Base-by-base conservation (phyloP, 2,797 vertebrate genomes). In the Mionectes olivaceus region DNA sequence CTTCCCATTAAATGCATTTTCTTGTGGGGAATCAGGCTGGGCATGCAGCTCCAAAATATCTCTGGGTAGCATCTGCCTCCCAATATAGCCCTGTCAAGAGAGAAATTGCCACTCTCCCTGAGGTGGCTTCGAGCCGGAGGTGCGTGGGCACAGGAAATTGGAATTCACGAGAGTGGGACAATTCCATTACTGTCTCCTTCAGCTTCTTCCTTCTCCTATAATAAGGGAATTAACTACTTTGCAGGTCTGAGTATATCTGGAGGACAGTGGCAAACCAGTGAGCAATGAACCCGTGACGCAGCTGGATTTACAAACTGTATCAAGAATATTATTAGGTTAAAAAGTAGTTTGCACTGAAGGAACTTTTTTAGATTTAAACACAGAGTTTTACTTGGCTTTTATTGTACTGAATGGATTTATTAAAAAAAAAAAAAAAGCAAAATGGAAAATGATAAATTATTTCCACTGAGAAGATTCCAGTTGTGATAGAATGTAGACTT, bases 231-330 rank as follows among this genome's bases (percentile, higher is more conserved):
- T 94, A 93, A 91, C 68, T 90, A 60, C 64, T 96, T 89, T 87
- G 56, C 63, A 76, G 91, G 64, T 88, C 76, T 74, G 71, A 82
- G 87, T 88, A 4, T 71, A 92, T 89, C 64, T 89, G 37, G 55
- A 96, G 91, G 93, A 79, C 63, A 78, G 77, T 2, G 0, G 84
- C 65, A 86, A 92, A 77, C 63, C 84, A 78, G 87, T 56, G 70
- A 96, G 74, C 90, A 90, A 56, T 5, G 61, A 88, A 73, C 67
- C 87, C 1, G 7, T 94, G 96, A 96, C 9, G 93, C 97, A 97
- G 97, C 97, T 97, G 94, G 96, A 97, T 97, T 97, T 97, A 97
- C 96, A 96, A 94, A 96, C 90, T 85, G 75, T 95, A 95, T 88
- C 53, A 92, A 95, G 61, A 95, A 76, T 83, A 95, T 93, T 87